Evolutionary conservation across 2,888 invertebrate genomes (phyloP), one percentile per base, ranked within the genome.

Genomic region (Plebejus anna): DNA sequence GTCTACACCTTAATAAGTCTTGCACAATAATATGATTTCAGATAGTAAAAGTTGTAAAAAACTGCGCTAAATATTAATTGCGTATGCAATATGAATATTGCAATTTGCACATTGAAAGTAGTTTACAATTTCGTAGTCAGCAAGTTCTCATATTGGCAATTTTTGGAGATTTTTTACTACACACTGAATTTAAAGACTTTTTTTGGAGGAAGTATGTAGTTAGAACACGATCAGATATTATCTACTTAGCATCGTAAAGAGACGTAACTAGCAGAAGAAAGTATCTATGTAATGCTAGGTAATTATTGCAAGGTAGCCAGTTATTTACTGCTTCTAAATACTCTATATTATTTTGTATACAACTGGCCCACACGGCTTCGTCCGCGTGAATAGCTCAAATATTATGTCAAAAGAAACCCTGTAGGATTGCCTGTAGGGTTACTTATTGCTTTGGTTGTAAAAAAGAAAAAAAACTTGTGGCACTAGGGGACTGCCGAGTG

Each of bases 171-270:
- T 66, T 66, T 36, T 36, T 66, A 36, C 22, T 22, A 16, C 61
- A 61, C 61, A 61, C 28, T 28, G 59, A 28, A 61, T 61, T 61
- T 61, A 22, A 61, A 61, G 3, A 61, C 22, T 61, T 28, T 28
- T 61, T 28, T 55, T 55, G 16, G 13, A 28, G 9, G 61, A 7
- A 28, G 22, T 61, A 28, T 61, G 28, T 4, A 61, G 61, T 61
- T 9, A 61, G 61, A 22, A 28, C 61, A 61, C 61, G 28, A 28
- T 61, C 22, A 61, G 61, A 28, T 61, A 61, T 61, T 28, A 61
- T 61, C 61, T 61, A 61, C 11, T 61, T 28, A 61, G 28, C 28
- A 28, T 11, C 59, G 59, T 61, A 61, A 61, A 61, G 61, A 61
- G 28, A 61, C 28, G 61, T 28, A 61, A 61, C 61, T 11, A 59